A percentile compares a stretch with the other conserved stretches of the same genome.
Conservation (phyloP, 2,797 vertebrate genomes). For the Phylloscopus collybita region DNA sequence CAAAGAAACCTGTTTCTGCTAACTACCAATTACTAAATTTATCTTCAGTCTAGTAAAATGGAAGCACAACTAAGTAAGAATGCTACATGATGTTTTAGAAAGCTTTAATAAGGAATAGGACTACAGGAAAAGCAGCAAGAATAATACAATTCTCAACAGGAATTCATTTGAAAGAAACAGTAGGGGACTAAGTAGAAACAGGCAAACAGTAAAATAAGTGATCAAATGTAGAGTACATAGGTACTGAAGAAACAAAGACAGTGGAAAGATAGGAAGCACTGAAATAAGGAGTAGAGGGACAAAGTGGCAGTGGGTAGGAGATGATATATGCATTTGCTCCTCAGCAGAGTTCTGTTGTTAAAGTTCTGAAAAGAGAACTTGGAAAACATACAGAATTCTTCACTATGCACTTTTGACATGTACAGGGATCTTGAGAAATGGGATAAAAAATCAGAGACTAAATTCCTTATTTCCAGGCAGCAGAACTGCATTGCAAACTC, state of each 20-base stretch:
- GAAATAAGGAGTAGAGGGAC: not conserved
- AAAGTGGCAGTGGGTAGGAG: not conserved
- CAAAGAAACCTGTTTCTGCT: not conserved
- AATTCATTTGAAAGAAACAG: not conserved
- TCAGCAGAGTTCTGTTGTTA: not conserved
- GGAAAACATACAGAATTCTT: not conserved
- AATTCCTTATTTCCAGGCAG: not conserved
- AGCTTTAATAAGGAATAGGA: not conserved
- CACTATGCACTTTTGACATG: not conserved
- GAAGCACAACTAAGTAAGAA: not conserved
- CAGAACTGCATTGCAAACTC: not conserved
- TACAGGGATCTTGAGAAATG: not conserved
- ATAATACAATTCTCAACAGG: not conserved
- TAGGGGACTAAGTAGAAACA: not conserved
- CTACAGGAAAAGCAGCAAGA: not conserved
- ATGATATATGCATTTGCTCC: not conserved
- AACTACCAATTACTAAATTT: not conserved
- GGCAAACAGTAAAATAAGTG: not conserved
- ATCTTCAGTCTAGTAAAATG: not conserved
- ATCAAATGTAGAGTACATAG: not conserved
- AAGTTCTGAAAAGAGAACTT: not conserved
- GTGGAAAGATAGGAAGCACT: not conserved
- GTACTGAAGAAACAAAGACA: not conserved
- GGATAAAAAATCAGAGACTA: not conserved
- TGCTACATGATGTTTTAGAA: not conserved